Base-by-base conservation (phyloP, 92 coral and sea anemone species). In the Phenganax subtilis region DNA sequence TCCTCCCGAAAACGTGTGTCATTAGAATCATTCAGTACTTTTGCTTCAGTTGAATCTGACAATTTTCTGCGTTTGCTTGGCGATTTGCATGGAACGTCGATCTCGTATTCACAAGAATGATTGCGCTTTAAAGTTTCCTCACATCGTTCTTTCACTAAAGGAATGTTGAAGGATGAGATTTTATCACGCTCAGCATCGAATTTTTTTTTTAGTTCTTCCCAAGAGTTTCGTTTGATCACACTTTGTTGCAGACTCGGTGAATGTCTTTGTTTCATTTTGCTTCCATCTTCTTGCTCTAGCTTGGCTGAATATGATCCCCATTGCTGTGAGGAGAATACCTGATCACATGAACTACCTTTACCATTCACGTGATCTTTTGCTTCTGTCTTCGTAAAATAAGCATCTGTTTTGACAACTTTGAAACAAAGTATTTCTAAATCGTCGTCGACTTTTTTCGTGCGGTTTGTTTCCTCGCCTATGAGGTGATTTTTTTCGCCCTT, bases 241-340 rank as follows among this genome's bases (percentile, higher is more conserved):
- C 77, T 2, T 73, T 20, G 73, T 12, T 15, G 17, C 31, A 10
- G 30, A 11, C 73, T 11, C 28, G 31, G 6, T 30, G 76, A 44
- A 14, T 9, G 56, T 0, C 3, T 51, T 54, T 57, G 58, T 17
- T 72, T 31, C 11, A 57, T 61, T 31, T 29, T 28, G 11, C 81
- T 76, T 31, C 27, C 7, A 1, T n/a, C 31, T 5, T 56, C 75
- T 65, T 79, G 30, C 74, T 79, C 83, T 6, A 79, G 61, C 15
- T 79, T 79, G 29, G 63, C 28, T 53, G 83, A 79, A 79, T 47
- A 79, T 2, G 83, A 28, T 29, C 55, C 83, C 83, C 83, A 79
- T 15, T 79, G 83, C 56, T 79, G 83, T 52, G 83, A 79, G 61
- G 75, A 16, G 0, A 14, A 9, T 17, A 6, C 57, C 2, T 79